Base-by-base conservation (phyloP, 2,797 vertebrate genomes). In the Myioborus miniatus region DNA sequence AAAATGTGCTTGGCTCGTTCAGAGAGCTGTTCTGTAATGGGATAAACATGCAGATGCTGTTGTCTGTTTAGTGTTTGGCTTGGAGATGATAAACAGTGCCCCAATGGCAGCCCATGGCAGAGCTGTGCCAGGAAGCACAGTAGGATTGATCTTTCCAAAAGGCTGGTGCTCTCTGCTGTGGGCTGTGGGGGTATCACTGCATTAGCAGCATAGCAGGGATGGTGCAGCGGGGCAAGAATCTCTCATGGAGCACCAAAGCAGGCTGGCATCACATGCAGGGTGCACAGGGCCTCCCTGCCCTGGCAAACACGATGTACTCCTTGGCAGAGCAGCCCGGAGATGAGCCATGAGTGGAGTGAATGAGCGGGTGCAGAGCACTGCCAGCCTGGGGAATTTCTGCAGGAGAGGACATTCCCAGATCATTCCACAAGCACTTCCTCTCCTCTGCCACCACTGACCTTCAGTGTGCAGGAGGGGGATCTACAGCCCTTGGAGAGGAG, bases 11-110 rank as follows among this genome's bases (percentile, higher is more conserved):
- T 95, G 95, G 79, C 88, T 87, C 50, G 13, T 92, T 92, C 64
- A 0, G 47, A 72, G 89, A 74, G 82, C 88, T 81, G 76, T 58
- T 93, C 95, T 71, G 83, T 70, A 34, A 74, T 87, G 93, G 89
- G 77, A 85, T 96, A 97, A 95, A 95, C 89, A 87, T 94, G 89
- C 93, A 92, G 90, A 93, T 91, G 88, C 90, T 96, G 92, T 90
- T 95, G 83, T 89, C 89, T 97, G 87, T 86, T 94, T 82, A 55
- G 93, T 56, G 72, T 92, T 94, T 95, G 92, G 71, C 92, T 93
- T 87, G 44, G 75, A 74, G 80, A 59, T 80, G 65, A 62, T 85
- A 90, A 90, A 91, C 70, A 52, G 64, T 94, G 89, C 90, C 94
- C 92, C 81, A 47, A 23, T 71, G 94, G 90, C 91, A 95, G 95